Evolutionary conservation across 2,113 vertebrate species (phyloP).

Genomic region (Petromus typicus): DNA sequence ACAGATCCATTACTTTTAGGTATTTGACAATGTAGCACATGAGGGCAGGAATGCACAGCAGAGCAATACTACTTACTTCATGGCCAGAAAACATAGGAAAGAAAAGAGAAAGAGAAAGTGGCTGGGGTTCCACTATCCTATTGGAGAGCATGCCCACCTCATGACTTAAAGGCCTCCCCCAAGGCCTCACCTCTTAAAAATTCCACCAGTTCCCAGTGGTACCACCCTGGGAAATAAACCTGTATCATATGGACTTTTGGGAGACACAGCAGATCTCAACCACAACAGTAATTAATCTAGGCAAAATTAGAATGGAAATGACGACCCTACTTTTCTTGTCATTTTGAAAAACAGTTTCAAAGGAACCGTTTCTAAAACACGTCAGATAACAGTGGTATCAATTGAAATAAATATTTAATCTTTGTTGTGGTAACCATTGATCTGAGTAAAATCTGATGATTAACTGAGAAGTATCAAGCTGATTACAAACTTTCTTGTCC

Average conservation of each 20-base stretch:
- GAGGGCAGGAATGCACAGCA: background rate
- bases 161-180: background rate
- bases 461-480: background rate
- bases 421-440: background rate
- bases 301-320: background rate
- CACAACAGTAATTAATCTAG: background rate
- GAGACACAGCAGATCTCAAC: background rate
- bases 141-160: background rate
- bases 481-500: background rate
- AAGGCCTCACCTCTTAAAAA: background rate
- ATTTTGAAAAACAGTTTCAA: conserved; percentile 31
- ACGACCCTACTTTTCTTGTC: background rate
- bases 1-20: background rate
- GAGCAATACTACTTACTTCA: background rate
- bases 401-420: background rate
- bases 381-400: background rate
- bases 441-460: background rate
- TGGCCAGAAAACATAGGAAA: background rate
- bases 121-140: background rate
- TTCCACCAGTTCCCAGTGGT: background rate
- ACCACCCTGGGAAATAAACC: background rate
- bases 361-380: background rate
- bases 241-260: background rate
- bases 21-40: background rate
- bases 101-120: background rate